Percentiles rank a stretch among this genome's conserved stretches.
Evolutionary conservation across 2,113 vertebrate genomes (phyloP).

Genomic region (Pterocles orientalis): DNA sequence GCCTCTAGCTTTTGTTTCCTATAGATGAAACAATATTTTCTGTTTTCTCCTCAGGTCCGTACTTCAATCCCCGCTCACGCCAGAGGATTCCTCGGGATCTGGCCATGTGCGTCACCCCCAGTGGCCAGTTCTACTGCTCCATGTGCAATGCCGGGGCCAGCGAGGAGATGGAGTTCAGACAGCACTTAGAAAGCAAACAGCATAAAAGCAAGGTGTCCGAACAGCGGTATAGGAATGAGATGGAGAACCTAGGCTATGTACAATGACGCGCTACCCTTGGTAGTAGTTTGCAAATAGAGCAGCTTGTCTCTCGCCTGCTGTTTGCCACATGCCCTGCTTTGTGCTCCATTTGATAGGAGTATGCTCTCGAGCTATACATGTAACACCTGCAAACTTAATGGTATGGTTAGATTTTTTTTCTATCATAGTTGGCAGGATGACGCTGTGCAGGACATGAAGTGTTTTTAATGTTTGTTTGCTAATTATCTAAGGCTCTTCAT

Average conservation of each 20-base stretch:
- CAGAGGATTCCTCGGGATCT: conserved; percentile 95
- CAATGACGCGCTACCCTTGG: conserved; percentile 67
- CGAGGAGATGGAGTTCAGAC: conserved; percentile 93
- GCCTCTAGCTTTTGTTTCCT: neutral
- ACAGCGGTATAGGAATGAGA: conserved; percentile 92
- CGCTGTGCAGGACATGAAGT: conserved; percentile 60
- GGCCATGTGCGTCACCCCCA: conserved; percentile 98
- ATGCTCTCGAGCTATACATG: conserved; percentile 72
- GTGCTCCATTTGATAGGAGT: conserved; percentile 74
- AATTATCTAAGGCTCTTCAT: conserved; percentile 60
- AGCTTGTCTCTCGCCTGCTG: conserved; percentile 73
- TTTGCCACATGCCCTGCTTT: conserved; percentile 77
- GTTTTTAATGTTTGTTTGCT: conserved; percentile 65
- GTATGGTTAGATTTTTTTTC: conserved; percentile 62
- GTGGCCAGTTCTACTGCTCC: conserved; percentile 98
- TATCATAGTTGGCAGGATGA: conserved; percentile 58
- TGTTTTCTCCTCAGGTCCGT: conserved; percentile 83
- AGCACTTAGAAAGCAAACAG: conserved; percentile 97
- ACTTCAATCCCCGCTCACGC: conserved; percentile 93
- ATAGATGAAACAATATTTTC: neutral
- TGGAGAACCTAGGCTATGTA: conserved; percentile 96
- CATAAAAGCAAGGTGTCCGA: conserved; percentile 98
- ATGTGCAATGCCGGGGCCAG: conserved; percentile 96
- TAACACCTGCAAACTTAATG: conserved; percentile 66
- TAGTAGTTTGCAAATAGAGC: conserved; percentile 46